Evolutionary conservation across 2,113 vertebrate species (phyloP), one percentile per base, ranked within the genome.

Genomic region (Chelonoidis abingdonii): DNA sequence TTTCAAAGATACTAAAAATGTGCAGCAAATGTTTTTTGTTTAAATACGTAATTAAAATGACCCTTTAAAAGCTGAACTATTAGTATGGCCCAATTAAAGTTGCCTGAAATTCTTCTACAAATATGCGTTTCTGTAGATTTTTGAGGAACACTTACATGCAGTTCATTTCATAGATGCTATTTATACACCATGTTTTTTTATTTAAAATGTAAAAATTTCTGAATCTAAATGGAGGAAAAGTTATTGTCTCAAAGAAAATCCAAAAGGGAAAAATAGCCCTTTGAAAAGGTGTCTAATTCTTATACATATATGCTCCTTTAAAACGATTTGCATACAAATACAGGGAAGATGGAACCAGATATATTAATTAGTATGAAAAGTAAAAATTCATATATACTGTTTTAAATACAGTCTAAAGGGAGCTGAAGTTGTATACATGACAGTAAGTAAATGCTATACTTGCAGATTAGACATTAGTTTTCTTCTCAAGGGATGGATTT

Each of bases 401-500:
- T 94, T 92, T 54, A 62, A 96, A 97, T 90, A 78, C 85, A 89
- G 22, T 8, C 11, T 78, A 83, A 29, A 79, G 22, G 1, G 31
- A 91, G 44, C n/a, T 93, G 82, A 93, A 41, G n/a, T 86, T 72
- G 79, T 25, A 11, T 29, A 80, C 78, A 38, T 72, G 19, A 72
- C 65, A 72, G 22, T 72, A 1, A 1, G 19, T 19, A 11, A 56
- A 3, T 27, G 7, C 83, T 91, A 88, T 2, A 41, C 62, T 22
- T 78, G 88, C 22, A 41, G 88, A 85, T 29, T 52, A 69, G 41
- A 52, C 13, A 1, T 56, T 5, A 90, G 80, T 84, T 49, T 96
- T 92, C 97, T 98, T 86, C 99, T 97, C 29, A 99, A 98, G 11
- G 98, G 98, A 35, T 99, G 99, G 19, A 91, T 8, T 25, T 94